These are phyloP conservation scores for Halcyon senegalensis DNA, from an alignment of 2,113 vertebrate species.

Conservation along the genomic window DNA sequence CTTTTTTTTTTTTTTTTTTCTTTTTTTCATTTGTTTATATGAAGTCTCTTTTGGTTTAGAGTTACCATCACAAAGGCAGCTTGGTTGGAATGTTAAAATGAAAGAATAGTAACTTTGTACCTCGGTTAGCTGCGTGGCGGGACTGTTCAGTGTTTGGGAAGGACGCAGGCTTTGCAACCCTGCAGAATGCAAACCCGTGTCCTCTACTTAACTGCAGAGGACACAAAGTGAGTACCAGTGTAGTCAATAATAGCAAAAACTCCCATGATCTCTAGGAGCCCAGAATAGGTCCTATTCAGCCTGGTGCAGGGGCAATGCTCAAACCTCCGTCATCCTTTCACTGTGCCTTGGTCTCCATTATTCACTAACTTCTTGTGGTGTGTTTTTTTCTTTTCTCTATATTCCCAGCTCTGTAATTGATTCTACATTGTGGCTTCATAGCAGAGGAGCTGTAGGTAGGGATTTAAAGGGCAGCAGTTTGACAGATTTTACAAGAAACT, in stretches of 20 bases:
- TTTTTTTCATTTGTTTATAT: not conserved
- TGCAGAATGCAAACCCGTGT: not conserved
- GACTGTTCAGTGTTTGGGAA: not conserved
- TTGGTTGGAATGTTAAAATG: not conserved
- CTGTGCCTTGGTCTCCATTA: not conserved
- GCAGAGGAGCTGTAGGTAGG: not conserved
- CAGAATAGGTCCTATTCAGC: not conserved
- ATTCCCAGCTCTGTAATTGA: not conserved
- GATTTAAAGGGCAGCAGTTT: conserved; percentile 27
- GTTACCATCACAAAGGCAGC: not conserved
- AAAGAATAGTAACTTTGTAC: not conserved
- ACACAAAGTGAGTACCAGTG: not conserved
- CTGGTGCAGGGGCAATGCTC: not conserved
- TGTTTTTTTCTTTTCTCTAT: not conserved
- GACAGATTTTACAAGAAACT: conserved; percentile 17
- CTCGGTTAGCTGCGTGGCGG: not conserved
- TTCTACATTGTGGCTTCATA: not conserved
- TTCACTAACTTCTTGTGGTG: not conserved
- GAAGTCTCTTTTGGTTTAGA: not conserved
- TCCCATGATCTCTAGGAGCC: not conserved
- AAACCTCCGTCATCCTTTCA: not conserved
- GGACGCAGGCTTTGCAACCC: fast-evolving
- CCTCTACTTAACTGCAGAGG: not conserved
- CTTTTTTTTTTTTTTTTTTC: fast-evolving
- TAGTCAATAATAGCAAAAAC: not conserved